These are phyloP conservation scores for Pogonomyrmex californicus DNA, from an alignment of 1,140 invertebrate genomes.

Conservation along the genomic window DNA sequence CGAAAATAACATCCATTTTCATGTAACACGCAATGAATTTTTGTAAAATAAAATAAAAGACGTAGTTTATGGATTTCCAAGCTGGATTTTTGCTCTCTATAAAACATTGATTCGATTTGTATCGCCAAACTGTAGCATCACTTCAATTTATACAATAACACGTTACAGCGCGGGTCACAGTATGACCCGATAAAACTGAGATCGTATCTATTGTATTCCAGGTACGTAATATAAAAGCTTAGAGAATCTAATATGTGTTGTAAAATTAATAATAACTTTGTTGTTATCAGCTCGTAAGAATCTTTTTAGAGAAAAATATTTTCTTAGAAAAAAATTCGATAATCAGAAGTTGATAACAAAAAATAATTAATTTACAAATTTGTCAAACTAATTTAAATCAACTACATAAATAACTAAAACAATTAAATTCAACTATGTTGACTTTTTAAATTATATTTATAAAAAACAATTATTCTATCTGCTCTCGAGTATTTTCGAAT, in stretches of 20 bases:
- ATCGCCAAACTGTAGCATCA: neutral
- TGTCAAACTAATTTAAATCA: neutral
- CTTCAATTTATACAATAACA: constrained; percentile 4
- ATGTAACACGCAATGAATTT: constrained; percentile 26
- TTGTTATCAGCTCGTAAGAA: neutral
- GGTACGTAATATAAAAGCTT: neutral
- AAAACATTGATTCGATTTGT: constrained; percentile 17
- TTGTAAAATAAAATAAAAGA: constrained; percentile 11
- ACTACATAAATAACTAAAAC: neutral
- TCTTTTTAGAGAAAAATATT: neutral
- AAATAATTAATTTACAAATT: neutral
- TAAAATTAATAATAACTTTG: constrained; percentile 9
- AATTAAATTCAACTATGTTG: neutral
- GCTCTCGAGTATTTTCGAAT: neutral
- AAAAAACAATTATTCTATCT: neutral
- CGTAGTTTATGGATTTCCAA: neutral
- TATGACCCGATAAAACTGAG: neutral
- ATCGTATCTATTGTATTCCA: neutral
- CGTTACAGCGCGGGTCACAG: neutral
- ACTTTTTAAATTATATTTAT: neutral
- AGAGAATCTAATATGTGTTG: neutral
- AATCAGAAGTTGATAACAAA: neutral
- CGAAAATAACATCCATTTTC: constrained; percentile 31
- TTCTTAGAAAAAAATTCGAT: neutral
- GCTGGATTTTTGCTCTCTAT: neutral